Evolutionary conservation across 1,140 invertebrate species (phyloP).

Genomic region (Camponotus vicinus): DNA sequence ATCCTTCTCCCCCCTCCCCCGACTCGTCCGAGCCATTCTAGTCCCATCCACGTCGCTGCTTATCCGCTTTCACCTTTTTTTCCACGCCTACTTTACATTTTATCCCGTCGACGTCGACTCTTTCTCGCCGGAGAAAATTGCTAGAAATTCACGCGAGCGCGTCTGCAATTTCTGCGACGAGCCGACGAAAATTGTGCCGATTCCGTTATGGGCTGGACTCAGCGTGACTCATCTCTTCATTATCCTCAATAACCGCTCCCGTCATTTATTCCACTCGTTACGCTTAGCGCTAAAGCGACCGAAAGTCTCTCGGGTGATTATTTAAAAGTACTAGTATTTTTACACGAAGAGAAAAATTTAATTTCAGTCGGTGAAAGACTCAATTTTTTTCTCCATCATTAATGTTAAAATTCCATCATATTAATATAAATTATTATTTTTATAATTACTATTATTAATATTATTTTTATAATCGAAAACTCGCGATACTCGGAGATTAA

Average conservation of each 20-base stretch:
- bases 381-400: neutral
- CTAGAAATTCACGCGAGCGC: constrained; percentile 60
- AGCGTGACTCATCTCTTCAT: constrained; percentile 40
- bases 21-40: constrained; percentile 67
- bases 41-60: constrained; percentile 58
- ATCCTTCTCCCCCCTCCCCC: constrained; percentile 13
- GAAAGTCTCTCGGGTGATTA: neutral
- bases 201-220: constrained; percentile 38
- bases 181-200: constrained; percentile 56
- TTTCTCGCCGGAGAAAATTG: constrained; percentile 63
- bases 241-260: constrained; percentile 38
- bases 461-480: neutral
- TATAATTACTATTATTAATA: neutral
- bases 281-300: constrained; percentile 22
- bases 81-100: constrained; percentile 67
- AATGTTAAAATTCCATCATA: neutral
- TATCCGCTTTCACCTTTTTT: constrained; percentile 66
- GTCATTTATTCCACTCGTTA: constrained; percentile 40
- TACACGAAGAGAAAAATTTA: neutral
- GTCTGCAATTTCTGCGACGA: constrained; percentile 64
- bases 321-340: neutral
- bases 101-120: constrained; percentile 32
- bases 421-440: neutral
- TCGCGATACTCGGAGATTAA: neutral
- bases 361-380: neutral